Evolutionary conservation across 2,113 vertebrate species (phyloP).

Genomic region (Mirounga angustirostris): DNA sequence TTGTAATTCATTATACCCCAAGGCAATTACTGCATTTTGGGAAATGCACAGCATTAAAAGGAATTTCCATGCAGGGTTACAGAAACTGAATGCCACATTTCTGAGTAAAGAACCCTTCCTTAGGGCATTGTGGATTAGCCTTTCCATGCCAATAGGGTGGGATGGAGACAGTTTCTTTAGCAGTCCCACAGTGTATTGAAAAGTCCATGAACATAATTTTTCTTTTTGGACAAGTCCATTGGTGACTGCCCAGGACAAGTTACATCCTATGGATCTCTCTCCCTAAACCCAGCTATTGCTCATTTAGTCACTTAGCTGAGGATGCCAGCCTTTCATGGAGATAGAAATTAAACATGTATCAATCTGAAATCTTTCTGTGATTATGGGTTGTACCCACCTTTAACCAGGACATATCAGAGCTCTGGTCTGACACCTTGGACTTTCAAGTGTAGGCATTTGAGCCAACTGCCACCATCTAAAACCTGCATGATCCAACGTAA

Average conservation of each 20-base stretch:
- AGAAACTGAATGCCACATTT: conserved; percentile 73
- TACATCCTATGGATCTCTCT: background rate
- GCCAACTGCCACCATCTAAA: background rate
- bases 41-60: conserved; percentile 75
- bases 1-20: conserved; percentile 66
- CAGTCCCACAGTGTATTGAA: conserved; percentile 42
- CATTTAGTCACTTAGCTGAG: conserved; percentile 62
- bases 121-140: conserved; percentile 72
- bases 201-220: conserved; percentile 62
- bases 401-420: background rate
- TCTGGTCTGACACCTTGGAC: background rate
- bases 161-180: conserved; percentile 72
- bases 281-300: conserved; percentile 46
- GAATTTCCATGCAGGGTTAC: conserved; percentile 73
- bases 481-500: background rate
- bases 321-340: background rate
- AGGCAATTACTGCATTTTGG: conserved; percentile 75
- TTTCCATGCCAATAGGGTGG: conserved; percentile 68
- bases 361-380: conserved; percentile 31
- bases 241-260: conserved; percentile 17
- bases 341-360: background rate
- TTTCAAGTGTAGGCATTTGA: background rate
- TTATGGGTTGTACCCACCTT: background rate
- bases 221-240: conserved; percentile 60
- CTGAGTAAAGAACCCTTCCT: conserved; percentile 73